Evolutionary conservation across 2,797 vertebrate species (phyloP).

Genomic region (Rhodeus uyekii): DNA sequence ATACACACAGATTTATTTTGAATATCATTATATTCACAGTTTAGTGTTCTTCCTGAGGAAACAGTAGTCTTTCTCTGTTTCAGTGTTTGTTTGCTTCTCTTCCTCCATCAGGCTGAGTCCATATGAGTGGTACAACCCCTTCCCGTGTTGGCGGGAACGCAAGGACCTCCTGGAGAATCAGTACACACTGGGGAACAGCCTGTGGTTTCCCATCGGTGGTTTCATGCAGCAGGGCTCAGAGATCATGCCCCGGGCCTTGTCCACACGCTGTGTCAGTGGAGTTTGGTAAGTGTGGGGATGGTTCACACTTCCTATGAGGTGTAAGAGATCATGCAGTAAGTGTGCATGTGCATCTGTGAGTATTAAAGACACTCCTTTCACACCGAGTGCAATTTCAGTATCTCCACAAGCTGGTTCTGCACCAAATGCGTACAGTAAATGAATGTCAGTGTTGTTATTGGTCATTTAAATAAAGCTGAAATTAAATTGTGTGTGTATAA

Average conservation of each 20-base stretch:
- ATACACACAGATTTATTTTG: not conserved
- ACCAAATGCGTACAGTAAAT: not conserved
- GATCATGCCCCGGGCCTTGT: slow-evolving; percentile 93
- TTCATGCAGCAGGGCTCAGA: slow-evolving; percentile 98
- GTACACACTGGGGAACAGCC: slow-evolving; percentile 94
- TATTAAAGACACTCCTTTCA: not conserved
- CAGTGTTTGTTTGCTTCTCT: not conserved
- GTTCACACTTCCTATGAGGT: not conserved
- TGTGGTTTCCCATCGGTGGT: slow-evolving; percentile 95
- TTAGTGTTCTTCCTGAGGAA: slow-evolving; percentile 7
- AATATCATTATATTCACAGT: slow-evolving; percentile 13
- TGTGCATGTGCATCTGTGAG: slow-evolving; percentile 2
- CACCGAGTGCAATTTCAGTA: not conserved
- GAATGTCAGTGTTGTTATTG: not conserved
- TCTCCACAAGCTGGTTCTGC: not conserved
- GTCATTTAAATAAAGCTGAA: not conserved
- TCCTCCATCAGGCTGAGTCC: slow-evolving; percentile 84
- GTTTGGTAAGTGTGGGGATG: slow-evolving; percentile 79
- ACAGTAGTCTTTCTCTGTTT: not conserved
- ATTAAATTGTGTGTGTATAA: too few species aligned
- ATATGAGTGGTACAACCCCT: slow-evolving; percentile 95
- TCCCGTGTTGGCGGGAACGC: slow-evolving; percentile 86
- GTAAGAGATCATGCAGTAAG: not conserved
- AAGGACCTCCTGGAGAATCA: slow-evolving; percentile 91
- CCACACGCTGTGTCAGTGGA: slow-evolving; percentile 92